Conservation (phyloP, 2,797 vertebrate genomes). For the Microctenopoma stevenorrisi region DNA sequence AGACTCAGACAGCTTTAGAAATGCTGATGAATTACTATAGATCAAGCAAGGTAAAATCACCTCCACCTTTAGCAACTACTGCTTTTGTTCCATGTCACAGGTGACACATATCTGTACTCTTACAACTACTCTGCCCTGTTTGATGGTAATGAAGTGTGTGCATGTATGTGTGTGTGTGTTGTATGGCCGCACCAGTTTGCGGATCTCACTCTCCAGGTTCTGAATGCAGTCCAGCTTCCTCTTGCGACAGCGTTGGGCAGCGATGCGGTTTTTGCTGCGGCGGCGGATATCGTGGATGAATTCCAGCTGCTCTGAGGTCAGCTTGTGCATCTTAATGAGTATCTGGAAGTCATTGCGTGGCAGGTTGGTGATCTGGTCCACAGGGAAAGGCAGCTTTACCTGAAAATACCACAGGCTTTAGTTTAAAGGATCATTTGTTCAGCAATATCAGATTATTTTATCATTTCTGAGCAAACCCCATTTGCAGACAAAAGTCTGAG, state of each 20-base stretch:
- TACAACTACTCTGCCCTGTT: too few species aligned
- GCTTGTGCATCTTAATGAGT: constrained; percentile 97
- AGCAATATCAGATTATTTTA: too few species aligned
- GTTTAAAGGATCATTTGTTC: too few species aligned
- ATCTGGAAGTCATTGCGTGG: constrained; percentile 97
- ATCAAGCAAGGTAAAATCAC: too few species aligned
- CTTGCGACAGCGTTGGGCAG: constrained; percentile 95
- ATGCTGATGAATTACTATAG: too few species aligned
- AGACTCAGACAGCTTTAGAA: too few species aligned
- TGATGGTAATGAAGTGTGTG: not conserved
- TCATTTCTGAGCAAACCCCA: too few species aligned
- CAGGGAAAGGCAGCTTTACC: constrained; percentile 95
- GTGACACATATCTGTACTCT: too few species aligned
- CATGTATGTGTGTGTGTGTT: not conserved
- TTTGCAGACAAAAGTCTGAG: too few species aligned
- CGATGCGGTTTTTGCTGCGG: constrained; percentile 95
- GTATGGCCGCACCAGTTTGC: constrained; percentile 87
- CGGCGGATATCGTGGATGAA: constrained; percentile 94
- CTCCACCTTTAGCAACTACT: too few species aligned
- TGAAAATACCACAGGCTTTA: constrained; percentile 48
- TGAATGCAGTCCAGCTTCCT: constrained; percentile 98
- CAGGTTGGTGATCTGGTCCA: constrained; percentile 97
- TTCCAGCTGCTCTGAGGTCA: constrained; percentile 95
- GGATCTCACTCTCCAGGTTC: constrained; percentile 95
- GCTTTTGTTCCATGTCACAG: too few species aligned